Evolutionary conservation across 2,888 invertebrate species (phyloP).

Genomic region (Eupithecia exiguata): DNA sequence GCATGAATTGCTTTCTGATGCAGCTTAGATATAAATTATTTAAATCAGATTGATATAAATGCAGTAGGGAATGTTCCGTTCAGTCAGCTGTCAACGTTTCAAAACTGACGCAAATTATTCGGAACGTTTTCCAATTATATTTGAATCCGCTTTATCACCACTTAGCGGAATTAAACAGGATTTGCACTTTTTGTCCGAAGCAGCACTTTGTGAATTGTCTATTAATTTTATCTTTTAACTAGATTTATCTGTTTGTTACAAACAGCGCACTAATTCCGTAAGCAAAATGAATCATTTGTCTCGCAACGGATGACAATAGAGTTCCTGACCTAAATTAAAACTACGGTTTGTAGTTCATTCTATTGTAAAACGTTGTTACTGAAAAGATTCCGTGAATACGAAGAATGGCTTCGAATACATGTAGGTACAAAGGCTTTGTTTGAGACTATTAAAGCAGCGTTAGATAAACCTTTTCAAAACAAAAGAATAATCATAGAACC

Average conservation of each 20-base stretch:
- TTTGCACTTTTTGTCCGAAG: constrained; percentile 34
- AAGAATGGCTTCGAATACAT: background rate
- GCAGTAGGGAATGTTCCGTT: constrained; percentile 21
- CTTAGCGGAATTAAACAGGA: constrained; percentile 38
- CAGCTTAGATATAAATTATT: constrained; percentile 20
- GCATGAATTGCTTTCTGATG: background rate
- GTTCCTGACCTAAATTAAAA: constrained; percentile 2
- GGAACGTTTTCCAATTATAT: constrained; percentile 46
- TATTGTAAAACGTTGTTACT: background rate
- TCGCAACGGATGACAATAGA: background rate
- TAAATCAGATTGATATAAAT: constrained; percentile 22
- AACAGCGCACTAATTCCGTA: constrained; percentile 1
- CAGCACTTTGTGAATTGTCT: constrained; percentile 28
- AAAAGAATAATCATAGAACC: background rate
- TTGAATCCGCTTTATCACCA: constrained; percentile 43
- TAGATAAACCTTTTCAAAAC: background rate
- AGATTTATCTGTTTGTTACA: constrained; percentile 6
- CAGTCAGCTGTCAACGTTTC: constrained; percentile 37
- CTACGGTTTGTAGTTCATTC: background rate
- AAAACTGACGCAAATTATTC: constrained; percentile 39
- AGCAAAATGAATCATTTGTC: background rate
- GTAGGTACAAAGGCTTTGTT: background rate
- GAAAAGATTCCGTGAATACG: background rate
- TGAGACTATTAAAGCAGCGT: background rate
- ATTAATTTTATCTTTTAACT: constrained; percentile 24